Evolutionary conservation across 2,888 invertebrate species (phyloP).

Genomic region (Amorpha juglandis): DNA sequence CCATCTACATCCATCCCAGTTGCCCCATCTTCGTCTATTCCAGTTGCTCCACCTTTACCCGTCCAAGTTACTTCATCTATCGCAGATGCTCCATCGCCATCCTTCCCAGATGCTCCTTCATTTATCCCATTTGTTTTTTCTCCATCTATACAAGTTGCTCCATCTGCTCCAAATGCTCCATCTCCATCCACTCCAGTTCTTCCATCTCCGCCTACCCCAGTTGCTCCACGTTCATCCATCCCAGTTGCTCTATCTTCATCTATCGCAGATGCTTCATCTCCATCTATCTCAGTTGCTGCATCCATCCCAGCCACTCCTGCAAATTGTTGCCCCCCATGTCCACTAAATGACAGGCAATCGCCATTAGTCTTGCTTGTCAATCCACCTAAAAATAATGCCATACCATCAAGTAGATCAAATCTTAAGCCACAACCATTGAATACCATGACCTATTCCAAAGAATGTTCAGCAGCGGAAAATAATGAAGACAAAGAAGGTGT

Average conservation of each 20-base stretch:
- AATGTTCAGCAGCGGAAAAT: slow-evolving; percentile 37
- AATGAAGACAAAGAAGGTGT: slow-evolving; percentile 34
- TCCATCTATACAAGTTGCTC: neutral
- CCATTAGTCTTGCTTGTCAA: neutral
- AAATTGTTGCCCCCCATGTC: slow-evolving; percentile 14
- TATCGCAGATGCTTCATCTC: slow-evolving; percentile 13
- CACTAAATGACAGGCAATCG: neutral
- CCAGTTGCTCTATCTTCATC: slow-evolving; percentile 21
- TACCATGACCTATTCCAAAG: slow-evolving; percentile 41
- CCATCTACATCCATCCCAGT: slow-evolving; percentile 22
- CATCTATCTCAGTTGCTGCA: slow-evolving; percentile 13
- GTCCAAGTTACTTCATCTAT: slow-evolving; percentile 14
- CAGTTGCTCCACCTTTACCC: slow-evolving; percentile 16
- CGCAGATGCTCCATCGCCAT: slow-evolving; percentile 16
- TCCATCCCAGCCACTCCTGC: slow-evolving; percentile 24
- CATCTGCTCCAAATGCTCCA: too few species aligned
- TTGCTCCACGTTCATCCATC: slow-evolving; percentile 13
- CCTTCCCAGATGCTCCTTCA: slow-evolving; percentile 15
- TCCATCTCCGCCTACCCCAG: neutral
- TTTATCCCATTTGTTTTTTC: slow-evolving; percentile 13
- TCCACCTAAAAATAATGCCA: slow-evolving; percentile 29
- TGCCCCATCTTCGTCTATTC: slow-evolving; percentile 8
- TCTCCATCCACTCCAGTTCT: too few species aligned
- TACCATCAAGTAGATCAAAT: slow-evolving; percentile 45
- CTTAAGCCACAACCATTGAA: slow-evolving; percentile 52